Conservation (phyloP, 1,140 invertebrate genomes). For the Pseudomyrmex dendroicus region DNA sequence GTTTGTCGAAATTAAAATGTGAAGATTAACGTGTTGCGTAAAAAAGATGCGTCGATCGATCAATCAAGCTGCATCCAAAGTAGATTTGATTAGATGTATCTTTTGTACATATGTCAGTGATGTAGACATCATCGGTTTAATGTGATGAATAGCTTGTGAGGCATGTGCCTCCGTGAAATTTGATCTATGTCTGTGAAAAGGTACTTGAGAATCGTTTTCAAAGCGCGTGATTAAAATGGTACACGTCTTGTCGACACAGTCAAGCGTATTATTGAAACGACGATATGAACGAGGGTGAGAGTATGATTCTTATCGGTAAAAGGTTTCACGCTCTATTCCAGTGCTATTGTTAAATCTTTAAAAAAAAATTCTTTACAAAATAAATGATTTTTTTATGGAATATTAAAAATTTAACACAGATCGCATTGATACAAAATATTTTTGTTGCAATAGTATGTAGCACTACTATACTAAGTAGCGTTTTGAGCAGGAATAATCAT, state of each 20-base stretch:
- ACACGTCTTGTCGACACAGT: conserved; percentile 58
- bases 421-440: too few species aligned
- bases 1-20: conserved; percentile 25
- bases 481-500: too few species aligned
- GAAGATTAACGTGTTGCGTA: background rate
- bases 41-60: background rate
- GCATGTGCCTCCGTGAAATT: conserved; percentile 68
- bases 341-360: background rate
- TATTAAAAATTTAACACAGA: too few species aligned
- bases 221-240: conserved; percentile 71
- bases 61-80: background rate
- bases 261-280: conserved; percentile 43
- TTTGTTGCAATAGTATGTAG: too few species aligned
- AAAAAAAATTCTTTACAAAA: too few species aligned
- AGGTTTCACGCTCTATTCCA: background rate
- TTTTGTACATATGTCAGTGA: conserved; percentile 13
- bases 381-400: too few species aligned
- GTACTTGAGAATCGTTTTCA: conserved; percentile 72
- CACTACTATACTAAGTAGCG: too few species aligned
- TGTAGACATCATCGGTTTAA: conserved; percentile 13
- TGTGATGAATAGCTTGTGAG: conserved; percentile 34
- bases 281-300: conserved; percentile 62
- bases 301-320: conserved; percentile 56
- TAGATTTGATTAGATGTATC: conserved; percentile 43
- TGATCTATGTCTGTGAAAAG: conserved; percentile 71